phyloP scores from a whole-genome alignment of 2,797 vertebrate species.

The Coregonus sp. region DNA sequence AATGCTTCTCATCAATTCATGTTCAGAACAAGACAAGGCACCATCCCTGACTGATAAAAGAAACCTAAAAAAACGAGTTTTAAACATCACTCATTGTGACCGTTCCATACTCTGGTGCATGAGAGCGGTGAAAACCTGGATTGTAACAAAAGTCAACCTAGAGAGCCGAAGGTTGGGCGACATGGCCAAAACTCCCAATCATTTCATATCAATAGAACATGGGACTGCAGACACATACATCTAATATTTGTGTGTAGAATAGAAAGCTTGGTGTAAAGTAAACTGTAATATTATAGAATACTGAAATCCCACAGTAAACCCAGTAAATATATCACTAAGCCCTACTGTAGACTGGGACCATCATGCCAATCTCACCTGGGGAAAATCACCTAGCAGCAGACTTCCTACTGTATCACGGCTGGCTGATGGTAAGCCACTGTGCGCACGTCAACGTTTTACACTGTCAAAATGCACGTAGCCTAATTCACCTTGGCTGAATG shows the following conservation, averaged over 20 bases:
- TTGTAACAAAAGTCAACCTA: neutral
- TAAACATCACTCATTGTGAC: neutral
- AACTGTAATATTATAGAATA: neutral
- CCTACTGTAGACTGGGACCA: neutral
- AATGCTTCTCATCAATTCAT: neutral
- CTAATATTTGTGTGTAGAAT: neutral
- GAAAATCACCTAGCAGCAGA: neutral
- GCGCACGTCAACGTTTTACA: neutral
- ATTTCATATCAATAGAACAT: neutral
- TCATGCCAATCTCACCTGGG: neutral
- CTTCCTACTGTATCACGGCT: neutral
- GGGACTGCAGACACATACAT: neutral
- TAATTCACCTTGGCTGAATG: neutral
- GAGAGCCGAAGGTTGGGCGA: neutral
- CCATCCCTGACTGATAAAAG: neutral
- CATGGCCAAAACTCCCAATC: neutral
- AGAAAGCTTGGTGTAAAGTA: neutral
- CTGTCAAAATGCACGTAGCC: neutral
- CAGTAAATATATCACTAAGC: neutral
- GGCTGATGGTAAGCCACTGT: neutral
- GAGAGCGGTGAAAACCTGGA: neutral
- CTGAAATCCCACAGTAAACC: neutral
- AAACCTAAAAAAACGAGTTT: neutral
- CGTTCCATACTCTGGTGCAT: neutral
- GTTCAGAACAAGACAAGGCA: neutral